These are phyloP conservation scores for Aphodius granarius DNA, from an alignment of 2,888 invertebrate species.

Conservation along the genomic window DNA sequence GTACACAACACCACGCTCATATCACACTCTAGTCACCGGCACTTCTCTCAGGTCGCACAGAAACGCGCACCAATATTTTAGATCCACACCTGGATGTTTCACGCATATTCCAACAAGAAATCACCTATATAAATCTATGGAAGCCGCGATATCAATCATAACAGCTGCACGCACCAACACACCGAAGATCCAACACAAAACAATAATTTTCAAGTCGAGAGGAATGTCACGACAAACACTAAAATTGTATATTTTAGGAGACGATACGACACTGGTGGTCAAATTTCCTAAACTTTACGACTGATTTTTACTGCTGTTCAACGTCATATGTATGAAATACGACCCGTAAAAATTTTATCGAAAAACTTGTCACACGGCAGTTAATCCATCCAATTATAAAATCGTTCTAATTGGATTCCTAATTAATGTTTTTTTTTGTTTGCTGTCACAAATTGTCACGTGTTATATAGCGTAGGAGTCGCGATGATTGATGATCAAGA, in stretches of 20 bases:
- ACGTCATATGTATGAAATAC: neutral
- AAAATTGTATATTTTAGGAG: neutral
- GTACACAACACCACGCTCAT: neutral
- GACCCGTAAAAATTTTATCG: neutral
- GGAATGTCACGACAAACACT: neutral
- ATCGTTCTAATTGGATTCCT: neutral
- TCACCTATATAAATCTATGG: neutral
- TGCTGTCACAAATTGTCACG: neutral
- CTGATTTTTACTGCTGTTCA: neutral
- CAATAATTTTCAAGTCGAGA: neutral
- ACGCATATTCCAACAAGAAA: neutral
- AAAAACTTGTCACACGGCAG: neutral
- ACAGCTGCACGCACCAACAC: neutral
- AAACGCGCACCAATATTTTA: neutral
- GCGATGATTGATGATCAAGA: slow-evolving; percentile 40
- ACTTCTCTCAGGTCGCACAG: neutral
- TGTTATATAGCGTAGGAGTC: neutral
- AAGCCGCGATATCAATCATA: neutral
- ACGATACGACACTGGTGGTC: neutral
- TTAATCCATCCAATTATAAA: neutral
- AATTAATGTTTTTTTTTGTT: neutral
- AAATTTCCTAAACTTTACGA: neutral
- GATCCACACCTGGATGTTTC: neutral
- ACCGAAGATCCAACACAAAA: neutral
- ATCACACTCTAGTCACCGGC: neutral